Evolutionary conservation across 53 echinoderm and acorn worm genomes (phyloP), one percentile per base, ranked within the genome.

Genomic region (Patiria pectinifera): DNA sequence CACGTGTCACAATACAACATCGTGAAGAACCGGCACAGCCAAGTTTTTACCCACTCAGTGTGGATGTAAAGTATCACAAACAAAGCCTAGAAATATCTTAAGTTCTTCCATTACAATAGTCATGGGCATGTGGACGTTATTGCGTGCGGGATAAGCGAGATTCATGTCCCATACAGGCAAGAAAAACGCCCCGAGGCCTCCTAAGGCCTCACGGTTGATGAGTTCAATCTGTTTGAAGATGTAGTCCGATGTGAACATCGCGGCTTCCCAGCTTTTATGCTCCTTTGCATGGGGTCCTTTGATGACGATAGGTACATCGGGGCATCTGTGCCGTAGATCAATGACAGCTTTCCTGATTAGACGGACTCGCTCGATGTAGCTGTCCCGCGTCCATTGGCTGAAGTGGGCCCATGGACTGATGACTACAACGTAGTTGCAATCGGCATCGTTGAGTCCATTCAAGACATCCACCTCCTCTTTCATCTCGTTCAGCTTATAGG

Each of bases 371-470:
- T 93, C 94, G 23, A 78, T 75, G 85, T 93, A 93, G 11, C 84
- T 91, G 45, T 69, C 91, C 4, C 91, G 91, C 9, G 94, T 91
- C 94, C 94, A 93, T 10, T 89, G 80, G n/a, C 91, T 63, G 46
- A 91, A 93, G 58, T 93, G 94, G 3, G 94, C 94, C 94, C 94
- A 91, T 19, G 80, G 94, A 19, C 85, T 80, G 71, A 93, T 35
- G 6, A 91, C 48, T 1, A 93, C 91, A 15, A 93, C 63, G 80
- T 91, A 85, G 69, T 85, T 85, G 45, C 94, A 93, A 60, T 93
- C 69, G 2, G 83, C 19, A 8, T 23, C 7, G 71, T 87, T 87
- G 3, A 82, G 60, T 12, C 81, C 83, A 23, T 88, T 69, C n/a
- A 93, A 66, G n/a, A 78, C 79, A 58, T 93, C 82, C 0, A 89